phyloP scores from a whole-genome alignment of 2,797 vertebrate genomes.

The Rhinogobio ventralis region DNA sequence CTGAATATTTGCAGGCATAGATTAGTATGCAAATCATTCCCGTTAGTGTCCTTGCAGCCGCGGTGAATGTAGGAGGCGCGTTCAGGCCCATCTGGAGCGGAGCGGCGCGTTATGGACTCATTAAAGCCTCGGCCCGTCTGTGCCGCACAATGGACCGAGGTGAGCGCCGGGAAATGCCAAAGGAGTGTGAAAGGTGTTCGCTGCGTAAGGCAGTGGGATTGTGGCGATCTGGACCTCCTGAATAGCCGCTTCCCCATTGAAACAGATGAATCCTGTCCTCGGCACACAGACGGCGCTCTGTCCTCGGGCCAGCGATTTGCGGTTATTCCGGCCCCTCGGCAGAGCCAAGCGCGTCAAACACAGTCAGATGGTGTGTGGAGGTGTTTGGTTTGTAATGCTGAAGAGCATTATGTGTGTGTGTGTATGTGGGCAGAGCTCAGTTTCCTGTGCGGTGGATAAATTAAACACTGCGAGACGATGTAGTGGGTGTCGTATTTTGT shows the following conservation, averaged over 20 bases:
- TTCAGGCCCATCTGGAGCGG: slow-evolving; percentile 78
- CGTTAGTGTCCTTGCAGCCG: slow-evolving; percentile 64
- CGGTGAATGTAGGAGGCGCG: slow-evolving; percentile 70
- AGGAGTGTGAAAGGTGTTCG: not conserved
- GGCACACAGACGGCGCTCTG: not conserved
- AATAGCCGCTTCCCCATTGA: slow-evolving; percentile 28
- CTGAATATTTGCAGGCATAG: slow-evolving; percentile 77
- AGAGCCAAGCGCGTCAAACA: slow-evolving; percentile 27
- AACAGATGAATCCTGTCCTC: slow-evolving; percentile 33
- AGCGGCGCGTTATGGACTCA: slow-evolving; percentile 40
- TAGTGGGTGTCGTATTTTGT: slow-evolving; percentile 24
- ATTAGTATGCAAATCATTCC: slow-evolving; percentile 80
- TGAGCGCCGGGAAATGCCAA: not conserved
- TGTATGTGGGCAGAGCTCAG: slow-evolving; percentile 18
- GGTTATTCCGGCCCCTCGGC: slow-evolving; percentile 3
- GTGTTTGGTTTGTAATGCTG: slow-evolving; percentile 31
- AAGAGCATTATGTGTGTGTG: slow-evolving; percentile 16
- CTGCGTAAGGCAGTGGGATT: not conserved
- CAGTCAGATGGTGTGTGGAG: slow-evolving; percentile 53
- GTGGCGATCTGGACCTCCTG: not conserved
- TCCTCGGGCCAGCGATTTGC: slow-evolving; percentile 2
- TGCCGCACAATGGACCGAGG: not conserved
- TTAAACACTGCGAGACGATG: slow-evolving; percentile 29
- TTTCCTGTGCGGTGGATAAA: slow-evolving; percentile 35
- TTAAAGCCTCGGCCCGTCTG: slow-evolving; percentile 21